Evolutionary conservation across 2,797 vertebrate species (phyloP), one percentile per base, ranked within the genome.

Genomic region (Lithobates pipiens): DNA sequence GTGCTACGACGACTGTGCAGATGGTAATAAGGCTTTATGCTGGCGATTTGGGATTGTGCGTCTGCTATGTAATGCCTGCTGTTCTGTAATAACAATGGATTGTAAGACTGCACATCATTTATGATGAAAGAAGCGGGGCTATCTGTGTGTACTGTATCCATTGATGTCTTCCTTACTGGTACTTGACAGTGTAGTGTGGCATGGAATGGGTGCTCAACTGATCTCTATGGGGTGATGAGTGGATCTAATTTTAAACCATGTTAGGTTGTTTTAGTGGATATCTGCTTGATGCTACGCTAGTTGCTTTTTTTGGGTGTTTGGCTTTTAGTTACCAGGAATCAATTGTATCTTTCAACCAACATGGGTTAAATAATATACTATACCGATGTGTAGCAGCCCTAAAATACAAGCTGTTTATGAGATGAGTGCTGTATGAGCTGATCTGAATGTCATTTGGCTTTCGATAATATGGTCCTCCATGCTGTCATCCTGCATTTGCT

Each of bases 1-100:
- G 98, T 98, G 98, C 94, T 99, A 99, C 92, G 98, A 99, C 89
- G 98, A 99, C 92, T 99, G 97, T 89, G 95, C 97, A 0, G 98
- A 99, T 91, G 98, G 98, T 99, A 98, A 96, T 96, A 94, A 89
- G 78, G 84, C 68, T 80, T 89, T 90, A 69, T 88, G 79, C 80
- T 78, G 39, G 0, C 88, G 82, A 77, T 77, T 27, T 65, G 68
- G 39, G 82, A 76, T 80, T 46, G 42, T 86, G 85, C 68, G 74
- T 88, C 68, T 29, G 89, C 80, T 88, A 73, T 46, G 5, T 0
- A 27, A 57, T 82, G 16, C 63, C 5, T 74, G 77, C 2, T 0
- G 73, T 89, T 65, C 10, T 77, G 25, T 1, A 67, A 89, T 85
- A 71, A 80, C 76, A 68, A 10, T 54, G 57, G 42, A 67, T 76